Evolutionary conservation across 2,888 invertebrate genomes (phyloP).

Genomic region (Endomychus coccineus): DNA sequence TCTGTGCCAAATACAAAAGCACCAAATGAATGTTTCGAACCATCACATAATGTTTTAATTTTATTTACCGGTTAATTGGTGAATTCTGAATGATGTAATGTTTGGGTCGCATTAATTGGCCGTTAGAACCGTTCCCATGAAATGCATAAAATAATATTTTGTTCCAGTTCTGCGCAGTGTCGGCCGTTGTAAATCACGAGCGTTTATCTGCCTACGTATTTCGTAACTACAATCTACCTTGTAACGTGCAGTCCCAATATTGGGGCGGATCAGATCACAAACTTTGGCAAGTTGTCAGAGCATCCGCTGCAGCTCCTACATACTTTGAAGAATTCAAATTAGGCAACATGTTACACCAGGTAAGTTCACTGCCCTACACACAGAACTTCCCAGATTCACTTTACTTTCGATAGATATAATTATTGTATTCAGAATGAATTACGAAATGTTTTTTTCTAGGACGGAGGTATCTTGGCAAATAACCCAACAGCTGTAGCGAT

Average conservation of each 20-base stretch:
- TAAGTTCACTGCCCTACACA: too few relatives aligned
- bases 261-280: conserved; percentile 61
- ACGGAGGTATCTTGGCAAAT: conserved; percentile 78
- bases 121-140: too few relatives aligned
- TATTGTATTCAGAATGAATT: too few relatives aligned
- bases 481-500: conserved; percentile 85
- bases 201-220: conserved; percentile 72
- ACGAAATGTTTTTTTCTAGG: conserved; percentile 47
- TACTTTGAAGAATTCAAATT: conserved; percentile 79
- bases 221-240: conserved; percentile 74
- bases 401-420: conserved; percentile 1
- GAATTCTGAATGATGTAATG: too few relatives aligned
- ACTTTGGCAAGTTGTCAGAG: conserved; percentile 79
- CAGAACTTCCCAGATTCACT: too few relatives aligned
- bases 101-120: too few relatives aligned
- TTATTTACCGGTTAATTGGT: too few relatives aligned
- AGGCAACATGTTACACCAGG: conserved; percentile 62
- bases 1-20: too few relatives aligned
- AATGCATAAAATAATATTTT: too few relatives aligned
- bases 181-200: conserved; percentile 69
- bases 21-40: too few relatives aligned
- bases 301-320: conserved; percentile 86
- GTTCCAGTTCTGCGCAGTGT: conserved; percentile 64
- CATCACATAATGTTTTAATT: too few relatives aligned
- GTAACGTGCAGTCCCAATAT: conserved; percentile 60